Base-by-base conservation (phyloP, 2,797 vertebrate species). In the Eleutherodactylus coqui region DNA sequence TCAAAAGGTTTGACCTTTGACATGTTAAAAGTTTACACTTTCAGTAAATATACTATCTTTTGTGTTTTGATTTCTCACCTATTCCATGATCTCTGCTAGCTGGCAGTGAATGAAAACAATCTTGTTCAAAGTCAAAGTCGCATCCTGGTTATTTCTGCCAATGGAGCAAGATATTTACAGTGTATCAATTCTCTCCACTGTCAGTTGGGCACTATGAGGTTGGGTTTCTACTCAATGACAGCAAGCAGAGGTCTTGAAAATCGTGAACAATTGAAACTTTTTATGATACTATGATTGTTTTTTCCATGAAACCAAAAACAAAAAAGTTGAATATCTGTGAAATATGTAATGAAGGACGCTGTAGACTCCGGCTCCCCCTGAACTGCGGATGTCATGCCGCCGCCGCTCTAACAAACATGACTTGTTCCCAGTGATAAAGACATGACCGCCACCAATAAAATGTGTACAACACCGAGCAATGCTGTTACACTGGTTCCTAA, bases 391-490 rank as follows among this genome's bases (percentile, higher is more conserved):
- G 41, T 19, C 69, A 45, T 5, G 38, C 16, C 16, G 64, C 17
- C 5, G 21, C n/a, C 43, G 7, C 49, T 77, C 29, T 36, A 19
- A 8, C 49, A 34, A 49, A 36, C 43, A 62, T 9, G 8, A 62
- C 5, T 60, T 62, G 5, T 60, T 60, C 21, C 9, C 41, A 19
- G 29, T 34, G 43, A 47, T 36, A 17, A 34, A 8, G 34, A 36
- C 10, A 78, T 58, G 51, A 67, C 60, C n/a, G 47, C 36, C 10
- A n/a, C 10, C 21, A 69, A 69, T 67, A 81, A 79, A 77, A 49
- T 13, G 7, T 51, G 5, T 49, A 3, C 14, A 13, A 32, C 49
- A 51, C 19, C 38, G 43, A 47, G 62, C 32, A 81, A 69, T 67
- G 79, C 24, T 0, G 79, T 45, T 38, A 21, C 64, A 21, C 47